Evolutionary conservation across 2,888 invertebrate species (phyloP).

Genomic region (Stenoptilia bipunctidactyla): DNA sequence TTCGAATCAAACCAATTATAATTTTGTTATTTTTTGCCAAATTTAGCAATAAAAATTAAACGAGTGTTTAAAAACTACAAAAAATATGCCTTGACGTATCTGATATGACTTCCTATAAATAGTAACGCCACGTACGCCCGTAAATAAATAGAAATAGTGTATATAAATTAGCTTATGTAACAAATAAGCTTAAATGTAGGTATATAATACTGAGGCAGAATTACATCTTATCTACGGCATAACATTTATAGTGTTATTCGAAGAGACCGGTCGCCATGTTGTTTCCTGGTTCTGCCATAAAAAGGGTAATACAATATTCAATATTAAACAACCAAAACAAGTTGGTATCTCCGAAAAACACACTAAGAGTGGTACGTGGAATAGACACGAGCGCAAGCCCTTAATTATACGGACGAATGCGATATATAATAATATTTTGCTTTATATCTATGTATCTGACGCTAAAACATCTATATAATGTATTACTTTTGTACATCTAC

Average conservation of each 20-base stretch:
- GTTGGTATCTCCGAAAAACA: not conserved
- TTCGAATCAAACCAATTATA: not conserved
- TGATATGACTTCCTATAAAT: constrained; percentile 63
- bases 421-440: constrained; percentile 70
- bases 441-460: constrained; percentile 71
- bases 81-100: constrained; percentile 34
- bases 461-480: constrained; percentile 72
- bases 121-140: constrained; percentile 57
- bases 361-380: constrained; percentile 52
- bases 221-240: constrained; percentile 70
- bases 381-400: constrained; percentile 70
- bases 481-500: constrained; percentile 72
- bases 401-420: constrained; percentile 71
- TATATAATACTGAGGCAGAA: constrained; percentile 72
- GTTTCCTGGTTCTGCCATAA: not conserved
- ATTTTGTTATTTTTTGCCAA: not conserved
- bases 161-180: constrained; percentile 70
- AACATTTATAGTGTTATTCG: constrained; percentile 38
- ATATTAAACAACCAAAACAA: not conserved
- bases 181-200: constrained; percentile 65
- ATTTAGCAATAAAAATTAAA: constrained; percentile 17
- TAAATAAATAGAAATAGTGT: constrained; percentile 64
- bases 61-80: constrained; percentile 31
- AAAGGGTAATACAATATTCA: not conserved
- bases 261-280: not conserved